Base-by-base conservation (phyloP, 2,113 vertebrate species). In the Pica pica region DNA sequence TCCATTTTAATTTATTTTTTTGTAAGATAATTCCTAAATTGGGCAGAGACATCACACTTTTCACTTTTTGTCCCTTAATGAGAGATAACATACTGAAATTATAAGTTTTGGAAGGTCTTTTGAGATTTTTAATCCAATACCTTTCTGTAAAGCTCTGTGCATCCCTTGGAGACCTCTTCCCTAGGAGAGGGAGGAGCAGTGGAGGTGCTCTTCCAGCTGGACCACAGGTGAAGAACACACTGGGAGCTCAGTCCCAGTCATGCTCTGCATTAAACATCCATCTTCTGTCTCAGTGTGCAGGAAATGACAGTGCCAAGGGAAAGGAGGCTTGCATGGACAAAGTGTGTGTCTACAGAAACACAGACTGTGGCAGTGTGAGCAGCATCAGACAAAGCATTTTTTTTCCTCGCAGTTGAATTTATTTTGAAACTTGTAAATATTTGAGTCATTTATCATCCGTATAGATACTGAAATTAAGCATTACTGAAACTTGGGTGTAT, bases 221-320 rank as follows among this genome's bases (percentile, higher is more conserved):
- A 78, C 87, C 95, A 81, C 97, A 98, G 97, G 95, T 98, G 97
- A 97, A 96, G 97, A 93, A 97, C 94, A 70, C 94, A 61, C 95
- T 94, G 94, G 87, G 96, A 95, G 94, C 95, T 97, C 96, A 97
- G 98, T 97, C 90, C 64, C 96, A 97, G 94, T 95, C 95, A 30
- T 93, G 95, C 93, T 97, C 93, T 91, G 90, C 89, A 78, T 89
- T 93, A 67, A 95, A 90, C 95, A 95, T 97, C 97, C 94, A 94
- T 97, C 93, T 90, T 83, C 91, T 87, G 56, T 84, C 94, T 97
- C 91, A 65, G 94, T 68, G 95, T 89, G 93, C 96, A 97, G 97
- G 97, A 97, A 97, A 96, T 94, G 87, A 83, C 96, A 92, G 93
- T 95, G 96, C 97, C 80, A 55, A 93, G 85, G 95, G 91, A 82